Evolutionary conservation across 2,888 invertebrate species (phyloP).

Genomic region (Hedya salicella): DNA sequence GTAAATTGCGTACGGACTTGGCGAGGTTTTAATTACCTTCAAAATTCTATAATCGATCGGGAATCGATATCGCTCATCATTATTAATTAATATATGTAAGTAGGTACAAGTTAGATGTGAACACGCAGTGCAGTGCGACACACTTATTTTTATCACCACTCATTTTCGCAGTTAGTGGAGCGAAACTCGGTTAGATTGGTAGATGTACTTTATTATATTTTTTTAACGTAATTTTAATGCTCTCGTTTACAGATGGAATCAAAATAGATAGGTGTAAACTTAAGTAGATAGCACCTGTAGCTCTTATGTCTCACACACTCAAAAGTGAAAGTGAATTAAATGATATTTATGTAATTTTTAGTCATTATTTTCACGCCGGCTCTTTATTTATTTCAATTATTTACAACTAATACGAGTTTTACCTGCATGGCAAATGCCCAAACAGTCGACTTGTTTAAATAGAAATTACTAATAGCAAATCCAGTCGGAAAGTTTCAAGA

Average conservation of each 20-base stretch:
- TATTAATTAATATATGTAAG: conserved; percentile 5
- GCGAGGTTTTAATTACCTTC: conserved; percentile 41
- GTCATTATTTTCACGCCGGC: conserved; percentile 15
- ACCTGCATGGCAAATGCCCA: background rate
- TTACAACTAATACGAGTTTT: background rate
- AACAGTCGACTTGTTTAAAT: background rate
- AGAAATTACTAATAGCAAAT: conserved; percentile 5
- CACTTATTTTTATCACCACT: conserved; percentile 41
- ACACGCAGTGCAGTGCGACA: conserved; percentile 23
- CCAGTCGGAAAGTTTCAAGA: conserved; percentile 3
- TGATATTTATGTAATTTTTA: background rate
- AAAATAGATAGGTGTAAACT: conserved; percentile 5
- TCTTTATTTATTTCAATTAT: conserved; percentile 13
- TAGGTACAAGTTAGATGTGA: background rate
- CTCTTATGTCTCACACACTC: conserved; percentile 40
- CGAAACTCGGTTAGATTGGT: too few relatives aligned
- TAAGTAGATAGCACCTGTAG: background rate
- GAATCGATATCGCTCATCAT: conserved; percentile 10
- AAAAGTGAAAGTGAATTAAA: conserved; percentile 55
- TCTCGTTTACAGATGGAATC: conserved; percentile 39
- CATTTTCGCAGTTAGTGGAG: conserved; percentile 51
- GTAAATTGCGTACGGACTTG: conserved; percentile 39
- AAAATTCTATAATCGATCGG: conserved; percentile 28
- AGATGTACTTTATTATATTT: conserved; percentile 46
- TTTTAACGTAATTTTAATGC: conserved; percentile 50